Base-by-base conservation (phyloP, 2,888 invertebrate species). In the Drosophila longiperda region DNA sequence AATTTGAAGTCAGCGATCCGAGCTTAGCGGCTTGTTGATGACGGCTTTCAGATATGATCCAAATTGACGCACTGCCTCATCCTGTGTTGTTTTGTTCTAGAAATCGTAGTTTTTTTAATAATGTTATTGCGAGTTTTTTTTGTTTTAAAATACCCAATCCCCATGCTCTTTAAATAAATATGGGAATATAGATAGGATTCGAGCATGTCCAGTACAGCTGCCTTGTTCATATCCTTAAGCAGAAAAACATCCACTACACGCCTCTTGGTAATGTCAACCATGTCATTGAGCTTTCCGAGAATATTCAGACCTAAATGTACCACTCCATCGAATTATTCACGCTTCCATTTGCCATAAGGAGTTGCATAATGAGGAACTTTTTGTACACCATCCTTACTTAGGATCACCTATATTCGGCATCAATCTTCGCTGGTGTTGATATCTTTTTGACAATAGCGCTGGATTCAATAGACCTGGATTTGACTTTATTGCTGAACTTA, bases 41-140 rank as follows among this genome's bases (percentile, higher is more conserved):
- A 67, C 1, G 1, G 80, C 83, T 57, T 80, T 83, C 17, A 86
- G 57, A 50, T 91, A 86, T 3, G 83, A 5, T 80, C 90, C 9
- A 68, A 73, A 11, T 42, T 91, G 91, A 8, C 66, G 53, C 6
- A 91, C 78, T 1, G 91, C 92, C 40, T 90, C 81, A 5, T 69
- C 57, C 1, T 83, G 70, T 0, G 79, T 80, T 45, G 42, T n/a
- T 75, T 58, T 12, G 32, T 88, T 2, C 1, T 26, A 26, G 26
- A 26, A 26, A 26, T 26, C 26, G 26, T 26, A 2, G 26, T 26
- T 26, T 26, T 26, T 26, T 26, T 26, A 26, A 2, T 26, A 26
- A 2, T 26, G 26, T 26, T 26, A 26, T 26, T 26, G 26, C 26
- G 26, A 26, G 2, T 26, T 26, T 26, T 23, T 26, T 26, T 26